phyloP scores from a whole-genome alignment of 2,888 invertebrate genomes.

The Xiphydria camelus region DNA sequence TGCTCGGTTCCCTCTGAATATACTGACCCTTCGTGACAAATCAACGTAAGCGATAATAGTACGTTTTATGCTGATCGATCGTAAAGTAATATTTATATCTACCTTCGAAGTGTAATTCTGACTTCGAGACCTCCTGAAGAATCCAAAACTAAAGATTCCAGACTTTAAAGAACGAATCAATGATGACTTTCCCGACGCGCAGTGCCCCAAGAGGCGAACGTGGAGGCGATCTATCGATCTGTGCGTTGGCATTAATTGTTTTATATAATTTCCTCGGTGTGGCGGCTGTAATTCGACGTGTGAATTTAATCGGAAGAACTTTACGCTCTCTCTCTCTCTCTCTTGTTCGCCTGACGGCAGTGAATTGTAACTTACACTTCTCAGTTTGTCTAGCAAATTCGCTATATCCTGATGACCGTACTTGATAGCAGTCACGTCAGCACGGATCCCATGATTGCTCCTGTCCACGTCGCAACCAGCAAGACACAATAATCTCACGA shows the following conservation, averaged over 20 bases:
- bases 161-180: slow-evolving; percentile 69
- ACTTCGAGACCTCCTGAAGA: slow-evolving; percentile 65
- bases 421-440: slow-evolving; percentile 77
- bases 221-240: slow-evolving; percentile 66
- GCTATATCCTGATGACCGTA: slow-evolving; percentile 73
- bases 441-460: slow-evolving; percentile 70
- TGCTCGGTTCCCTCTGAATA: slow-evolving; percentile 58
- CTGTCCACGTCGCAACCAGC: slow-evolving; percentile 72
- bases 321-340: too few species aligned
- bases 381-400: slow-evolving; percentile 67
- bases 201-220: slow-evolving; percentile 72
- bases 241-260: slow-evolving; percentile 67
- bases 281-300: slow-evolving; percentile 32
- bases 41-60: too few species aligned
- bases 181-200: slow-evolving; percentile 73
- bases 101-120: slow-evolving; percentile 51
- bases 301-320: slow-evolving; percentile 6
- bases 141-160: slow-evolving; percentile 67
- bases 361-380: too few species aligned
- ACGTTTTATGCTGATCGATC: too few species aligned
- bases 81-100: slow-evolving; percentile 8
- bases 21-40: slow-evolving; percentile 2
- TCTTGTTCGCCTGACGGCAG: too few species aligned
- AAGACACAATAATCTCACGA: slow-evolving; percentile 69
- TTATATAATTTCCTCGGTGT: slow-evolving; percentile 61